Percentiles rank a stretch among this genome's conserved stretches.
Evolutionary conservation across 2,888 invertebrate genomes (phyloP).

Genomic region (Rhamnusium bicolor): DNA sequence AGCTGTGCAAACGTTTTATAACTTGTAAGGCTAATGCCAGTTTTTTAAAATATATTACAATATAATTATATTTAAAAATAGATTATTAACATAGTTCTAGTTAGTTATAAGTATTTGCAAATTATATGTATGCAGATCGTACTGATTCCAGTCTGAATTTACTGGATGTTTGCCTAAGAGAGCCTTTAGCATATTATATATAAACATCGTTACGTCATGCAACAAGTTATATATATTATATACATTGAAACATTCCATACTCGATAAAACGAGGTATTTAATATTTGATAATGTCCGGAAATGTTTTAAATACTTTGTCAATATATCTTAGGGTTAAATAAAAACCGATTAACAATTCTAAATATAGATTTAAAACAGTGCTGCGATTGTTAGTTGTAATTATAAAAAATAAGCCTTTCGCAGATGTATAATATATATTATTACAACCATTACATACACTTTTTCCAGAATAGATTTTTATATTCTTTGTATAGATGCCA

Average conservation of each 20-base stretch:
- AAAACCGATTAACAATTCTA: conserved; percentile 69
- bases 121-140: conserved; percentile 65
- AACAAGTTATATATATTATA: conserved; percentile 64
- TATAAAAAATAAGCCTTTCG: conserved; percentile 69
- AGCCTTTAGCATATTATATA: conserved; percentile 68
- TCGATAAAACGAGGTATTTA: conserved; percentile 53
- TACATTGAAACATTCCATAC: conserved; percentile 67
- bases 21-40: conserved; percentile 66
- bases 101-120: conserved; percentile 67
- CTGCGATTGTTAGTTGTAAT: conserved; percentile 69
- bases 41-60: conserved; percentile 65
- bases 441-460: conserved; percentile 59
- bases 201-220: conserved; percentile 65
- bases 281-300: conserved; percentile 55
- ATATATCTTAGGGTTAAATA: conserved; percentile 65
- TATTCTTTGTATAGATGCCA: conserved; percentile 56
- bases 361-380: conserved; percentile 65
- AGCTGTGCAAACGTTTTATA: conserved; percentile 64
- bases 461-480: conserved; percentile 65
- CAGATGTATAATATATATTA: conserved; percentile 69
- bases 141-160: conserved; percentile 66
- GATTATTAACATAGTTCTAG: conserved; percentile 62
- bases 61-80: conserved; percentile 55
- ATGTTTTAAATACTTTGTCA: conserved; percentile 67
- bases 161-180: conserved; percentile 70